phyloP scores from a whole-genome alignment of 2,113 vertebrate species.

The Caracal caracal region DNA sequence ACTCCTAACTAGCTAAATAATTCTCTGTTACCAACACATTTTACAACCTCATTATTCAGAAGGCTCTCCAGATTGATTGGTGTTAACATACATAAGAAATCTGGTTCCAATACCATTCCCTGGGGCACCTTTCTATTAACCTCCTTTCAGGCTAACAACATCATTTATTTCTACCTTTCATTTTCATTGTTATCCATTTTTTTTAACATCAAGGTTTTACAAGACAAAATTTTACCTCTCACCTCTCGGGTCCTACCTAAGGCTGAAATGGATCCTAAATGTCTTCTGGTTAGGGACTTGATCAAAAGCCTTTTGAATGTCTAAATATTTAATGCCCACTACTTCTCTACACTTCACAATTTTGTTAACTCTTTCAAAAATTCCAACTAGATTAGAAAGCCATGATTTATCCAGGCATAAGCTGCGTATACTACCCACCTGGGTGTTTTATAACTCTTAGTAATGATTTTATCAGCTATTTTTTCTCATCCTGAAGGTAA shows the following conservation, averaged over 20 bases:
- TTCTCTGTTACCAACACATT: constrained; percentile 60
- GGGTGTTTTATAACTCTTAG: constrained; percentile 71
- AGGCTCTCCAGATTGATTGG: constrained; percentile 64
- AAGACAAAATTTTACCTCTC: constrained; percentile 66
- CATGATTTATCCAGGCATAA: constrained; percentile 69
- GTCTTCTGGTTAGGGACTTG: constrained; percentile 64
- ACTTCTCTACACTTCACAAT: constrained; percentile 46
- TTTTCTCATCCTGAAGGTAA: constrained; percentile 70
- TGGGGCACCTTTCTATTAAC: constrained; percentile 50
- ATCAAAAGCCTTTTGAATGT: constrained; percentile 80
- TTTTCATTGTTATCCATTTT: constrained; percentile 61
- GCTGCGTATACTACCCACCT: not conserved
- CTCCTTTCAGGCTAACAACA: constrained; percentile 46
- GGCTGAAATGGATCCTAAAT: constrained; percentile 72
- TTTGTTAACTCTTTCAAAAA: constrained; percentile 79
- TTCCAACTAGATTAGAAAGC: constrained; percentile 57
- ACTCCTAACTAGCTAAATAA: constrained; percentile 25
- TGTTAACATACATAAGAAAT: constrained; percentile 59
- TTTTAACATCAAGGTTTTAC: constrained; percentile 63
- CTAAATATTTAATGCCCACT: constrained; percentile 80
- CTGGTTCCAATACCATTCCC: constrained; percentile 15
- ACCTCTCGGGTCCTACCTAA: constrained; percentile 50
- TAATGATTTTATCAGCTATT: constrained; percentile 75
- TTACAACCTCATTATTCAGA: constrained; percentile 59
- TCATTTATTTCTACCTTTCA: constrained; percentile 68